Evolutionary conservation across 30 jellyfish, hydroid and myxozoan species (phyloP), one percentile per base, ranked within the genome.

Genomic region (Pseudorhiza aurosa): DNA sequence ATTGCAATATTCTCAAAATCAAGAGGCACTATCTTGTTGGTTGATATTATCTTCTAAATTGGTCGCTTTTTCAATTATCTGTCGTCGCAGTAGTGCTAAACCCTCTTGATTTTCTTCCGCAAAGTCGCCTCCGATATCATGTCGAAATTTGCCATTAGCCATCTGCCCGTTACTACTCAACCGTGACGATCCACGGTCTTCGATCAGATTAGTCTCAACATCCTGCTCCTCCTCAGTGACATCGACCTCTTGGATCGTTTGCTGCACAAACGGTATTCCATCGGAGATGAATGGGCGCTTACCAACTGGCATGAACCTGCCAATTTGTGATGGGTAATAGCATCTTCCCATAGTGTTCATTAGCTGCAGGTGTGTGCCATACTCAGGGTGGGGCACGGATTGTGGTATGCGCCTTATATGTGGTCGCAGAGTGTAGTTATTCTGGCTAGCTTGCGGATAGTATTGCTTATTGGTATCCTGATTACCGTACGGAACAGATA

Each of bases 11-110:
- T n/a, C n/a, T n/a, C n/a, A n/a, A n/a, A n/a, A n/a, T n/a, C n/a
- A n/a, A n/a, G n/a, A n/a, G n/a, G n/a, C n/a, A n/a, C n/a, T n/a
- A n/a, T n/a, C 30, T 46, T 27, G 45, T 58, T 56, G 26, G 25
- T 81, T 68, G 3, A 22, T 46, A 0, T 50, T 67, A 31, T 35
- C 78, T 9, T 72, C 95, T 15, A 72, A 47, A 71, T 65, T 85
- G 15, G 99, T 94, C 0, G 99, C 99, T 77, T 94, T 87, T 65
- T 94, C 96, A 4, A 94, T 94, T 2, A 94, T 97, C 64, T 83
- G 80, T 78, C 82, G 69, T 68, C 90, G 83, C 26, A 94, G 70
- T 29, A 94, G 43, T n/a, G 91, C 89, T 7, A 94, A 79, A n/a
- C 85, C 94, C 47, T 91, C 98, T 46, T 75, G 88, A 47, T 92